Conservation (phyloP, 2,888 invertebrate genomes). For the Hemaris fuciformis region DNA sequence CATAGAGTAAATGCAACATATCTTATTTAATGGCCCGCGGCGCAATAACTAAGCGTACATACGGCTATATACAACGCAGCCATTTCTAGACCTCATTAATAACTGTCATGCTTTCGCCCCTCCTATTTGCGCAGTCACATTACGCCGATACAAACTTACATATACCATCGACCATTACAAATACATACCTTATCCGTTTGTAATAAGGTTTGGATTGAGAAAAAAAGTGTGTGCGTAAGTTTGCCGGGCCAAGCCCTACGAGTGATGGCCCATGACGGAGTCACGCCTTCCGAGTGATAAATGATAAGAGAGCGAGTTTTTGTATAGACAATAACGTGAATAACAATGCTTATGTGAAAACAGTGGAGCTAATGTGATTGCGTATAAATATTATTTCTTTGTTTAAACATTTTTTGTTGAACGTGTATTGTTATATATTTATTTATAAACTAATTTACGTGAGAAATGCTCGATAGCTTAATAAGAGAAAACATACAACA, state of each 20-base stretch:
- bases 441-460: no score
- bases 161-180: conserved; percentile 17
- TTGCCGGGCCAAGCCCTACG: conserved; percentile 12
- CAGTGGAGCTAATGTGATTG: neutral
- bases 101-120: conserved; percentile 62
- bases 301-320: neutral
- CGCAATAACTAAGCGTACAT: conserved; percentile 5
- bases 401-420: neutral
- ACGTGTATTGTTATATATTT: no score
- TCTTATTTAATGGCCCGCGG: neutral
- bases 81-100: conserved; percentile 63
- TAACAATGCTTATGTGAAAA: conserved; percentile 7
- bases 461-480: no score
- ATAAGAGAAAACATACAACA: no score
- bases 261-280: conserved; percentile 27
- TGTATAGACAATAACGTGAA: neutral
- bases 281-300: conserved; percentile 24
- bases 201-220: conserved; percentile 18
- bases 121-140: conserved; percentile 67
- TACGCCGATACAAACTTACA: conserved; percentile 37
- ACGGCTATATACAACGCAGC: conserved; percentile 16
- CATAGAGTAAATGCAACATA: neutral
- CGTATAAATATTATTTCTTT: neutral
- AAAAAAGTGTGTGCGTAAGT: conserved; percentile 12
- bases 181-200: conserved; percentile 31